Percentiles rank a stretch among this genome's conserved stretches.
Evolutionary conservation across 2,888 invertebrate species (phyloP).

Genomic region (Tupiocoris notatus): DNA sequence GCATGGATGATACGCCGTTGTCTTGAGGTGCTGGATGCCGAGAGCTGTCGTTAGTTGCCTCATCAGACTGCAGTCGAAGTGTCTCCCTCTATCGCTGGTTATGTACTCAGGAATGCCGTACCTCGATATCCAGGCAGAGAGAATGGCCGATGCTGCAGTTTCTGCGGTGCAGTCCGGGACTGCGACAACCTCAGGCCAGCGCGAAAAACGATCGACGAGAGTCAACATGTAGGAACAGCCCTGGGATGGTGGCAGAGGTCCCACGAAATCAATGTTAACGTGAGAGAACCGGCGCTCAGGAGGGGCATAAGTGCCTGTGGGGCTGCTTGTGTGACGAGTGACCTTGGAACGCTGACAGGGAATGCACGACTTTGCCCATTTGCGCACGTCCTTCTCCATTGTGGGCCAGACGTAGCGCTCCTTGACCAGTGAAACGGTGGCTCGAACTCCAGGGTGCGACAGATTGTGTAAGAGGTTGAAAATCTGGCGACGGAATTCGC

Average conservation of each 20-base stretch:
- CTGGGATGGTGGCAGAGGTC: constrained; percentile 52
- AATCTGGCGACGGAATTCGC: neutral
- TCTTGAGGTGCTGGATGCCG: constrained; percentile 49
- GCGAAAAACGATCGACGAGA: constrained; percentile 52
- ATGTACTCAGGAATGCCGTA: constrained; percentile 53
- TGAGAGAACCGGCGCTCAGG: constrained; percentile 52
- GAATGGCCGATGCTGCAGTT: constrained; percentile 52
- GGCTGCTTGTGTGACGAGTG: constrained; percentile 49
- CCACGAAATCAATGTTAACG: constrained; percentile 55
- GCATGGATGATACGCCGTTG: constrained; percentile 46
- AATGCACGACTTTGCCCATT: constrained; percentile 51
- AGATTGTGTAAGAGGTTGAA: constrained; percentile 49
- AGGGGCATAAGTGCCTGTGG: constrained; percentile 47
- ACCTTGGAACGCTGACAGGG: constrained; percentile 52
- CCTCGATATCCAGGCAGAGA: constrained; percentile 53
- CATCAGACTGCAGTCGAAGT: constrained; percentile 49
- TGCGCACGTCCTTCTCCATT: neutral
- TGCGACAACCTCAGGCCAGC: constrained; percentile 54
- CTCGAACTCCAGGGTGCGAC: constrained; percentile 49
- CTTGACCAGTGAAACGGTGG: neutral
- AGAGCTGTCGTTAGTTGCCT: constrained; percentile 48
- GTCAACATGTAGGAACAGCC: constrained; percentile 53
- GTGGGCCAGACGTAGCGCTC: constrained; percentile 2
- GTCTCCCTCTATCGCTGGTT: constrained; percentile 53
- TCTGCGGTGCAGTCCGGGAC: constrained; percentile 53